Evolutionary conservation across 2,888 invertebrate species (phyloP), one percentile per base, ranked within the genome.

Genomic region (Xestia sexstrigata): DNA sequence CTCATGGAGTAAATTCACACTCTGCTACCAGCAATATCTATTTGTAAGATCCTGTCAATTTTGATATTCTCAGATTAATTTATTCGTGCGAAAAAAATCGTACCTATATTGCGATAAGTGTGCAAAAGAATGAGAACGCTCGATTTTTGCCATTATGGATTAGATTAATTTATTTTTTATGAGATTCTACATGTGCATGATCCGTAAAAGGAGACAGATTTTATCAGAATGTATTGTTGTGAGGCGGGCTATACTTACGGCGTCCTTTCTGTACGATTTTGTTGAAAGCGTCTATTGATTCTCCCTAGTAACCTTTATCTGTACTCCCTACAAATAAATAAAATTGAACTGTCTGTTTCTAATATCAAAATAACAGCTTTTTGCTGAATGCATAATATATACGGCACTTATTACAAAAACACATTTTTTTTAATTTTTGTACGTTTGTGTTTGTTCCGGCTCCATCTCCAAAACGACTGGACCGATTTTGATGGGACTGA

Each of bases 51-150:
- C 2, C 23, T 69, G 78, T 52, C 39, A 52, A 60, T 66, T 70
- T 30, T 4, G 35, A 70, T 78, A 39, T 45, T 1, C 5, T 60
- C 58, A 60, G 52, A 80, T 70, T 52, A 45, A 78, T 78, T 55
- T 66, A 83, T 30, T 47, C 65, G 47, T 45, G 69, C 55, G 45
- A 52, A 70, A 69, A 52, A 78, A 15, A 7, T 42, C 55, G 2
- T 47, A 55, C 13, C 4, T 17, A 47, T 39, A 55, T 58, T 63
- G 39, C 23, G 42, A 55, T 39, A 17, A 30, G 23, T 52, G n/a
- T 67, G 9, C n/a, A 9, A 15, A 20, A n/a, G 17, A 26, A 55
- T 15, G 8, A 39, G 23, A 20, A 11, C 8, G 20, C 52, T 67
- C 5, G 17, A 45, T 62, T 55, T 68, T 55, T 80, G 26, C 15